Base-by-base conservation (phyloP, 2,888 invertebrate genomes). In the Hyposoter didymator region DNA sequence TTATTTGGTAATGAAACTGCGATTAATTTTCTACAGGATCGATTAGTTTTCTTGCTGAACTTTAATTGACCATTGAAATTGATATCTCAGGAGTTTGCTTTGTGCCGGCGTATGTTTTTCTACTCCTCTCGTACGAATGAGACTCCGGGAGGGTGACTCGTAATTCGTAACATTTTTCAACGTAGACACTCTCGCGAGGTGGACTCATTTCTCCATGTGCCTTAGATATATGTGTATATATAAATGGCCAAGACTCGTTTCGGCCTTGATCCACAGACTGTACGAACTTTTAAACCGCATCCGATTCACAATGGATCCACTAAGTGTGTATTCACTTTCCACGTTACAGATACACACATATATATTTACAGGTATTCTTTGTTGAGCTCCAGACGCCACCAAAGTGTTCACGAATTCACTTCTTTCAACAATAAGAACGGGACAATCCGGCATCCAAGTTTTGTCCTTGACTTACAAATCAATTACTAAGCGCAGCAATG, bases 211-310 rank as follows among this genome's bases (percentile, higher is more conserved):
- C 80, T 69, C 39, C 76, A 6, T 69, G 39, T 62, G 69, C 17
- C 52, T 45, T 49, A 19, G 47, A 79, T 55, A 59, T 12, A 70
- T 62, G 49, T 75, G 22, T 39, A 75, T 49, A 55, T 49, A 78
- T 47, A 52, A 76, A 55, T 72, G 69, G 76, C 67, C 80, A 64
- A 76, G 85, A 80, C 72, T 79, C 72, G 75, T 76, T 80, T 85
- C 72, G 83, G 62, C 85, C 85, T 83, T 83, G 85, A 85, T 85
- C 80, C 83, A 75, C 69, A 75, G 75, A 70, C 78, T 64, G 55
- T 64, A 59, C 78, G 78, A 84, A 85, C 62, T 84, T 47, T 80
- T 66, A 67, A 66, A 59, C 49, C 80, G 80, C 83, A 67, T 43
- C 75, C 70, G 80, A 74, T 59, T 78, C 83, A 83, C 83, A 78